Evolutionary conservation across 1,140 invertebrate genomes (phyloP).

Genomic region (Proctacanthus coquilletti): DNA sequence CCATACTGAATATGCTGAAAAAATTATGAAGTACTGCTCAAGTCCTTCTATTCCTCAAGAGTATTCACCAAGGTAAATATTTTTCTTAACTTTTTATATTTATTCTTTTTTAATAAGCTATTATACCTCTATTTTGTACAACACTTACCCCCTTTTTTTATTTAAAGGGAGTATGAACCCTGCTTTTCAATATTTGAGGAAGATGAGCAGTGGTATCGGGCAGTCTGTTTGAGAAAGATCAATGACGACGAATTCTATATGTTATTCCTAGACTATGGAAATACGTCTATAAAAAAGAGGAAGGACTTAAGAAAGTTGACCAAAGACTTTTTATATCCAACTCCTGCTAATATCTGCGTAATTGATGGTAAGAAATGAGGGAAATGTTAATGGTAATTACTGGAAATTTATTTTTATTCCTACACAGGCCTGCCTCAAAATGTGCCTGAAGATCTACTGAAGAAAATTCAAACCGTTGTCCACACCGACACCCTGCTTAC

Average conservation of each 20-base stretch:
- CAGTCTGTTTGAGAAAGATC: background rate
- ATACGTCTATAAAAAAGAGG: constrained; percentile 2
- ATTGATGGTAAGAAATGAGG: constrained; percentile 7
- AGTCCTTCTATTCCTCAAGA: background rate
- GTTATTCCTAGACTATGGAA: constrained; percentile 7
- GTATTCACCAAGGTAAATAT: constrained; percentile 6
- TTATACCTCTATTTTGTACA: background rate
- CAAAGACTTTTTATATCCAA: constrained; percentile 4
- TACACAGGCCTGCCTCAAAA: no score
- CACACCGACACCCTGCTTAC: no score
- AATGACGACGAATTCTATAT: constrained; percentile 4
- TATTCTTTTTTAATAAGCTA: background rate
- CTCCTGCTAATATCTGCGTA: constrained; percentile 4
- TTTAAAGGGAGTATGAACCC: constrained; percentile 5
- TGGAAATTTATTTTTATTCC: no score
- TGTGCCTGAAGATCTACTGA: no score
- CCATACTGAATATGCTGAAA: no score
- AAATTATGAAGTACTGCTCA: constrained; percentile 3
- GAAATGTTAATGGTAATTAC: no score
- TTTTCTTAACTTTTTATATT: no score
- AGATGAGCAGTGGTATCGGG: constrained; percentile 7
- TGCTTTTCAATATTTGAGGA: constrained; percentile 6
- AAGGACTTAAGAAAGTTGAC: constrained; percentile 4
- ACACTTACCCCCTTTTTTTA: background rate
- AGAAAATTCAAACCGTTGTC: no score